A percentile compares a stretch with the other conserved stretches of the same genome.
Conservation (phyloP, 2,888 invertebrate species). For the Platycheirus rosarum region DNA sequence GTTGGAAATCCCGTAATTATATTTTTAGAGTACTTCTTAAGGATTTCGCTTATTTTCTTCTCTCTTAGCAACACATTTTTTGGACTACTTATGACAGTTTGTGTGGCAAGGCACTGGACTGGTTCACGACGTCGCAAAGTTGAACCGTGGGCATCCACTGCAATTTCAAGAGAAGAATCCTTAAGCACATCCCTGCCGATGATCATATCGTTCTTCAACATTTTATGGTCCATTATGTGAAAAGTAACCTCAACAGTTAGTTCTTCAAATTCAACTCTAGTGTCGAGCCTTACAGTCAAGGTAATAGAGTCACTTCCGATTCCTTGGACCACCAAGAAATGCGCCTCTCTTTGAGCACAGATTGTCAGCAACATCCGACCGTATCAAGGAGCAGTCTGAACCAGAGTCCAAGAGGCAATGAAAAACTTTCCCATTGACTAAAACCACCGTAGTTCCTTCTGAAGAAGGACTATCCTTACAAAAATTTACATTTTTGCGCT, state of each 20-base stretch:
- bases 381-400: conserved; percentile 40
- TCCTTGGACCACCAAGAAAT: conserved; percentile 12
- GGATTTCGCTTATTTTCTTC: conserved; percentile 3
- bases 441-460: conserved; percentile 40
- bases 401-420: conserved; percentile 34
- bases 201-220: conserved; percentile 18
- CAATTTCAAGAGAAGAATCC: conserved; percentile 22
- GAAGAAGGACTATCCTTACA: conserved; percentile 24
- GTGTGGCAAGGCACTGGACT: conserved; percentile 11
- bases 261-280: conserved; percentile 23
- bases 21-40: conserved; percentile 15
- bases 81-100: background rate
- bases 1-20: conserved; percentile 27
- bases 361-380: conserved; percentile 48
- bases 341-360: conserved; percentile 23
- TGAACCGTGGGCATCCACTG: conserved; percentile 19
- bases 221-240: conserved; percentile 19
- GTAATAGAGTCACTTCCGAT: conserved; percentile 17
- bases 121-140: conserved; percentile 16
- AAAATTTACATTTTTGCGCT: conserved; percentile 40
- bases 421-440: conserved; percentile 39
- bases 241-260: conserved; percentile 25
- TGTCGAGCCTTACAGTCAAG: conserved; percentile 14
- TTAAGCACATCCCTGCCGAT: conserved; percentile 29
- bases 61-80: background rate